Conservation (phyloP, 2,113 vertebrate genomes). For the Meles meles region DNA sequence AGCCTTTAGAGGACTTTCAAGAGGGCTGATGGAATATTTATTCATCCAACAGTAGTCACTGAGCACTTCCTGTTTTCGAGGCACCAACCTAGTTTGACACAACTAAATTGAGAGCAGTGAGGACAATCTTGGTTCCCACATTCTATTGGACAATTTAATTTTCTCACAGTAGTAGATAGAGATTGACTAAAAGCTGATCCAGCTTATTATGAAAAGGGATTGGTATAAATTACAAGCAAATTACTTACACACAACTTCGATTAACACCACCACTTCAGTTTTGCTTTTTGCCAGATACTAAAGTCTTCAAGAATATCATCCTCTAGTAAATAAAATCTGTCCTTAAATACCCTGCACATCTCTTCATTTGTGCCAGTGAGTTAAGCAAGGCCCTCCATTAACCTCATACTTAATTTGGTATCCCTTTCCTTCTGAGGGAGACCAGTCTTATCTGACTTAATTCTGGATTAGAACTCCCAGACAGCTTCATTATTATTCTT, state of each 20-base stretch:
- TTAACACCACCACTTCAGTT: background rate
- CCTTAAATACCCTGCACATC: background rate
- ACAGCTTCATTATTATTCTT: background rate
- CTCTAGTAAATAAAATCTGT: background rate
- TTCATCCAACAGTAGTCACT: background rate
- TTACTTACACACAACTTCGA: background rate
- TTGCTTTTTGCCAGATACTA: background rate
- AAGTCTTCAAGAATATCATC: background rate
- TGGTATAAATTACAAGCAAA: background rate
- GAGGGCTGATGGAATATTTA: background rate
- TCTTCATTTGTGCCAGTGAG: constrained; percentile 9
- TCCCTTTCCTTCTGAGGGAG: background rate
- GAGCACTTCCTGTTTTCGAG: background rate
- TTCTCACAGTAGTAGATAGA: background rate
- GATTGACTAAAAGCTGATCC: background rate
- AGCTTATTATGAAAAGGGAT: constrained; percentile 12
- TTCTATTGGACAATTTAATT: background rate
- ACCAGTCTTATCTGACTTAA: background rate
- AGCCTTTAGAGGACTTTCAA: background rate
- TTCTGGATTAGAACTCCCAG: background rate
- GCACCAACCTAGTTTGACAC: background rate
- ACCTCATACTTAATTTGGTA: background rate
- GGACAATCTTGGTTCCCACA: background rate
- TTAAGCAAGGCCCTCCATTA: background rate
- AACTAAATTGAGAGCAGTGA: background rate